These are phyloP conservation scores for Erethizon dorsatum DNA, from an alignment of 2,797 vertebrate genomes.

Conservation along the genomic window DNA sequence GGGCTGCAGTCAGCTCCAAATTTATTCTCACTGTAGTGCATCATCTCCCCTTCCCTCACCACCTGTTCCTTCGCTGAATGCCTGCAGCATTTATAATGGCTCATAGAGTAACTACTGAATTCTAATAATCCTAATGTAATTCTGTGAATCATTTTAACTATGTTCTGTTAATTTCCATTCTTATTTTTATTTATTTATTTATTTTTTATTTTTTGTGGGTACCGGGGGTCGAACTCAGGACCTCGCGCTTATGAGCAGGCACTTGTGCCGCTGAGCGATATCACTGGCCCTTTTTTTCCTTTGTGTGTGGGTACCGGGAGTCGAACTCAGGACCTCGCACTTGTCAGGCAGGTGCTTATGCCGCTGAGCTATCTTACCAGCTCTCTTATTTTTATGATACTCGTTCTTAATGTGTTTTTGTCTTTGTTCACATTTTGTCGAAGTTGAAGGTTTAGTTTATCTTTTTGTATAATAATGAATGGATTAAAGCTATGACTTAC, in stretches of 20 bases:
- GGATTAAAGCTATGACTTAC: constrained; percentile 9
- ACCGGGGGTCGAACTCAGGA: no score
- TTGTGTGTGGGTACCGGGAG: no score
- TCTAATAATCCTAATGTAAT: background rate
- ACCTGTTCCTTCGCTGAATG: background rate
- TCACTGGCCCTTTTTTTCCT: no score
- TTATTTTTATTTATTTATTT: background rate
- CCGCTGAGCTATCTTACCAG: no score
- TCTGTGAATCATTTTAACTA: background rate
- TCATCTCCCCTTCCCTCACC: background rate
- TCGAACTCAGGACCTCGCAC: no score
- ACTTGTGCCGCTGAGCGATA: no score
- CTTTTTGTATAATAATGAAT: background rate
- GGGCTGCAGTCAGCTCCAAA: background rate
- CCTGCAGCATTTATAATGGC: background rate
- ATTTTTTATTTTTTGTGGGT: no score
- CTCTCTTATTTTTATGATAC: background rate
- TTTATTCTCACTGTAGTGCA: background rate
- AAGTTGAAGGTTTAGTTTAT: background rate
- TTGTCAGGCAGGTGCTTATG: no score
- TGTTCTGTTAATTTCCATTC: constrained; percentile 38
- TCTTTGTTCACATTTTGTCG: background rate
- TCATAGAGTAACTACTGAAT: background rate
- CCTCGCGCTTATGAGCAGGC: no score
- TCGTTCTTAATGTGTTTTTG: background rate